Evolutionary conservation across 1,140 invertebrate species (phyloP).

Genomic region (Carposina sasakii): DNA sequence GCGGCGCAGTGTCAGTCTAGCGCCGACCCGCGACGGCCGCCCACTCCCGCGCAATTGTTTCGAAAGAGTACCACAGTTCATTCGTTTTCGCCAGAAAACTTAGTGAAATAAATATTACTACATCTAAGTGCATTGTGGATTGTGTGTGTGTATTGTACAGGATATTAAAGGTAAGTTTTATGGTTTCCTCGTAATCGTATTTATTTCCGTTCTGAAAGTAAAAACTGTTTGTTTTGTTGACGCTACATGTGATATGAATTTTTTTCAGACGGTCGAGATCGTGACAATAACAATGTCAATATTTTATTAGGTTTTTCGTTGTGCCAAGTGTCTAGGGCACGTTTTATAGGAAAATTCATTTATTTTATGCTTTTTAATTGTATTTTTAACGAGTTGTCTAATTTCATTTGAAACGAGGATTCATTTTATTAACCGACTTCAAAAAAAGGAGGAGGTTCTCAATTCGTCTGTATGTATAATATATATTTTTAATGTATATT

Average conservation of each 20-base stretch:
- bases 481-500: no score
- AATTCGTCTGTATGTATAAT: no score
- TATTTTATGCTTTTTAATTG: no score
- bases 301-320: not conserved
- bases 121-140: conserved; percentile 40
- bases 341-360: not conserved
- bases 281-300: not conserved
- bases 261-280: not conserved
- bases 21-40: no score
- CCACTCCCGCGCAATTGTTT: no score
- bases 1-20: no score
- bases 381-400: no score
- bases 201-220: conserved; percentile 6
- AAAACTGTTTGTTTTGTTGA: conserved; percentile 6
- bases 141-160: conserved; percentile 26
- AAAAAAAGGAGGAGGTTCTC: no score
- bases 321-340: not conserved
- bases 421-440: no score
- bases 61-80: conserved; percentile 36
- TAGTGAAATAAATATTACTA: conserved; percentile 50
- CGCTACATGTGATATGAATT: conserved; percentile 5
- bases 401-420: no score
- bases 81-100: conserved; percentile 63
- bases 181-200: conserved; percentile 18
- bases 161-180: not conserved